A percentile compares a stretch with the other conserved stretches of the same genome.
phyloP scores from a whole-genome alignment of 2,113 vertebrate genomes.

The Theristicus caerulescens region DNA sequence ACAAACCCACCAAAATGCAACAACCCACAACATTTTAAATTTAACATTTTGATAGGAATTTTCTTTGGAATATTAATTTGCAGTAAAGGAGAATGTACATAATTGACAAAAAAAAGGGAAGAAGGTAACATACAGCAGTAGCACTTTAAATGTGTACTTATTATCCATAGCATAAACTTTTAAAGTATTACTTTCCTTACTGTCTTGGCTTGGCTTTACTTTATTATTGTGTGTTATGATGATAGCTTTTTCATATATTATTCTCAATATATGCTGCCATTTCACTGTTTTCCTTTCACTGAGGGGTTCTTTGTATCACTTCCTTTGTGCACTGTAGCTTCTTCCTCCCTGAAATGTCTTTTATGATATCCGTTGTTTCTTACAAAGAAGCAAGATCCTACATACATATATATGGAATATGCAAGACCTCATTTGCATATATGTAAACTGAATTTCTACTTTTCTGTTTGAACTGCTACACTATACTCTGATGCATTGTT shows the following conservation, averaged over 20 bases:
- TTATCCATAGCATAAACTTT: background rate
- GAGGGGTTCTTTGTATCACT: background rate
- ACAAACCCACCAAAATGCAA: background rate
- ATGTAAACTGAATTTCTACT: background rate
- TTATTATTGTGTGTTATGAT: background rate
- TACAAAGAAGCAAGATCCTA: background rate
- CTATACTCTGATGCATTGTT: background rate
- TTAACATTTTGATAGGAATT: background rate
- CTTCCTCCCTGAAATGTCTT: background rate
- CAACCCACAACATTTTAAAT: background rate
- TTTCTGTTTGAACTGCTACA: background rate
- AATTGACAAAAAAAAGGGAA: fast-evolving
- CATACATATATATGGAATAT: background rate
- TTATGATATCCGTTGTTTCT: background rate
- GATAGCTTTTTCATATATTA: background rate
- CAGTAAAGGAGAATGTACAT: background rate
- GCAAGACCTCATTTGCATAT: background rate
- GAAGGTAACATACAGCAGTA: background rate
- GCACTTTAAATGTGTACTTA: background rate
- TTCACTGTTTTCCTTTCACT: background rate
- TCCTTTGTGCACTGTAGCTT: background rate
- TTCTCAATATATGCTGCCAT: background rate
- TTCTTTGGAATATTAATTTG: background rate
- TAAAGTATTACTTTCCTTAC: background rate
- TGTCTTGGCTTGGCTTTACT: background rate